Evolutionary conservation across 2,797 vertebrate genomes (phyloP), one percentile per base, ranked within the genome.

Genomic region (Channallabes apus): DNA sequence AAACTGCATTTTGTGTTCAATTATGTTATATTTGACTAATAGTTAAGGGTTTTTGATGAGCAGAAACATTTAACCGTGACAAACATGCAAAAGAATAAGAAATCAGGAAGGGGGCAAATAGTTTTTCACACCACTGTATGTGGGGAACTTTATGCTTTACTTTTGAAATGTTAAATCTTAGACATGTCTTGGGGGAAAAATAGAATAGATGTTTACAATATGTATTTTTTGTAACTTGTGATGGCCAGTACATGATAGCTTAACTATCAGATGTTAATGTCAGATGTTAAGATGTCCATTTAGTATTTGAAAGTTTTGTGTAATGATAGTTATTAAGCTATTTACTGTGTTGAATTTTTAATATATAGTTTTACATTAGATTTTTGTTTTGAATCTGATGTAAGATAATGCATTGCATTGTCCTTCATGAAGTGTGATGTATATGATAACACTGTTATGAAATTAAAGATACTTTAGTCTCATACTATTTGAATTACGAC

Each of bases 391-490:
- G 2, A 58, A 76, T 77, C 2, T 24, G 27, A 32, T 4, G 27
- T 56, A 2, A 61, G 12, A 54, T 2, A 20, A 32, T 78, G 8
- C 32, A 6, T 38, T 78, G 61, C 11, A 61, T 22, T 78, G 76
- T 59, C 29, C 6, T 77, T 77, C 29, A 58, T 76, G 17, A 2
- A 58, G 27, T 58, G 35, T 35, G 29, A 35, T 32, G 29, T 59
- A 59, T 35, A 14, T 59, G 20, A 11, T 61, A 61, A 61, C 76
- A 78, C 29, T 14, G 3, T 72, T 75, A 59, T 78, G 56, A 38
- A 15, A 78, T 24, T 78, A 78, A 78, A 78, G 56, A 32, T 78
- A 78, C 75, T 78, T 78, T 38, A 7, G 22, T 78, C 56, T 59
- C 18, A 54, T 58, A 24, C 6, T 4, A 29, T 29, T 56, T 51